Evolutionary conservation across 2,797 vertebrate species (phyloP).

Genomic region (Pogonophryne albipinna): DNA sequence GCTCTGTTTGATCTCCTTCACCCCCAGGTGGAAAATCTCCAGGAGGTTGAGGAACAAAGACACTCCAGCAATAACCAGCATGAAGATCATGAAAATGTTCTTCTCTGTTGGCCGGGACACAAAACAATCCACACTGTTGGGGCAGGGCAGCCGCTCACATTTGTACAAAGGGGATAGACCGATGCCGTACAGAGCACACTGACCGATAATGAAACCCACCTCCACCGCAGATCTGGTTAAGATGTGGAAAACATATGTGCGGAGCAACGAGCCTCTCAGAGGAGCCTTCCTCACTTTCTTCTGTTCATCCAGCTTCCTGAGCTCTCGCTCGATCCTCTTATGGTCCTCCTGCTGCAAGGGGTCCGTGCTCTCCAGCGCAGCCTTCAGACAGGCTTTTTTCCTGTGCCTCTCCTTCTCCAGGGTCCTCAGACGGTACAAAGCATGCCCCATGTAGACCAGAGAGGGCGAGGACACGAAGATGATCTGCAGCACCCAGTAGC

Average conservation of each 20-base stretch:
- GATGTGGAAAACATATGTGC: conserved; percentile 95
- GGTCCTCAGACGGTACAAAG: conserved; percentile 90
- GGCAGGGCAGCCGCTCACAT: conserved; percentile 91
- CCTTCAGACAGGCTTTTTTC: conserved; percentile 89
- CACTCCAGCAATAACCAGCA: conserved; percentile 92
- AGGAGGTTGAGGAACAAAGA: conserved; percentile 93
- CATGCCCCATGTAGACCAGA: conserved; percentile 96
- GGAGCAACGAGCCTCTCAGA: conserved; percentile 91
- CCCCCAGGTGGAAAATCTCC: conserved; percentile 93
- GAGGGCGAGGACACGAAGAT: conserved; percentile 97
- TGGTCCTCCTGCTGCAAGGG: conserved; percentile 84
- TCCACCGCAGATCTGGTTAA: conserved; percentile 92
- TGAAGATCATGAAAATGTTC: conserved; percentile 96
- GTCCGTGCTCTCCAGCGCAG: conserved; percentile 89
- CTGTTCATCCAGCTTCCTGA: conserved; percentile 93
- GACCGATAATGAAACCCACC: conserved; percentile 94
- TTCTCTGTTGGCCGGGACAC: conserved; percentile 96
- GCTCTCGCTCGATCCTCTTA: conserved; percentile 89
- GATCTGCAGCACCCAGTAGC: conserved; percentile 97
- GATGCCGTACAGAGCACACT: conserved; percentile 93
- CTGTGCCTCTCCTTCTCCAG: conserved; percentile 92
- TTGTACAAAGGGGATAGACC: conserved; percentile 92
- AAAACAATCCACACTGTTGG: conserved; percentile 95
- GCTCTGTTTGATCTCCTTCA: conserved; percentile 89
- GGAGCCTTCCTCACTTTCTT: conserved; percentile 94